phyloP scores from a whole-genome alignment of 2,888 invertebrate species.

The Noctua pronuba region DNA sequence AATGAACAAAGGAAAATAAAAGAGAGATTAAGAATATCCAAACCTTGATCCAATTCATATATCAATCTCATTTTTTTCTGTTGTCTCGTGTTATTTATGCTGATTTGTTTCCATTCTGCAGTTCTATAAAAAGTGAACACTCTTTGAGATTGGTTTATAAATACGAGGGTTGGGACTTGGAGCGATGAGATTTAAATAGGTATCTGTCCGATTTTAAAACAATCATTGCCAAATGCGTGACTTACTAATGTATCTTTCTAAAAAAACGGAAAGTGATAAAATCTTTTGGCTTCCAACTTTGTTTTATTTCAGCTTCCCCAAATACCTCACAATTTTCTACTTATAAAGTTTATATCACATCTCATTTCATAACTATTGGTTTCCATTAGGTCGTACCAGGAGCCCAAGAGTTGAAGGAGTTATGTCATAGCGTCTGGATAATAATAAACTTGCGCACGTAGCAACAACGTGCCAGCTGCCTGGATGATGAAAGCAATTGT shows the following conservation, averaged over 20 bases:
- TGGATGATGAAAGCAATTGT: slow-evolving; percentile 13
- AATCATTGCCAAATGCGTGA: slow-evolving; percentile 7
- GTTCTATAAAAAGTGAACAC: neutral
- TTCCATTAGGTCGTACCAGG: slow-evolving; percentile 3
- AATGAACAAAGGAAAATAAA: neutral
- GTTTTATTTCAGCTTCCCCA: neutral
- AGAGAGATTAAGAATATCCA: too few species aligned
- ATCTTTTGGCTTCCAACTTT: neutral
- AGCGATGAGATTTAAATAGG: neutral
- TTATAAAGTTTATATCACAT: neutral
- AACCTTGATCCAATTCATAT: neutral
- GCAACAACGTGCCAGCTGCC: slow-evolving; percentile 17
- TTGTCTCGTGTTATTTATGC: neutral
- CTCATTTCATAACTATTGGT: neutral
- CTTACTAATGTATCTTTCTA: neutral
- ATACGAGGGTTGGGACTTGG: neutral
- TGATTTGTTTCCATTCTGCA: neutral
- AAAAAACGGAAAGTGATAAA: neutral
- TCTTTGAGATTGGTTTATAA: neutral
- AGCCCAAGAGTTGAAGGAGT: slow-evolving; percentile 8
- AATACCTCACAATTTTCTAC: neutral
- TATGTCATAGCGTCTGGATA: slow-evolving; percentile 33
- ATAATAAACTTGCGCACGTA: slow-evolving; percentile 27
- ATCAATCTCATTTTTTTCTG: neutral
- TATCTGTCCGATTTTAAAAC: neutral